Base-by-base conservation (phyloP, 1,140 invertebrate genomes). In the Conus betulinus region DNA sequence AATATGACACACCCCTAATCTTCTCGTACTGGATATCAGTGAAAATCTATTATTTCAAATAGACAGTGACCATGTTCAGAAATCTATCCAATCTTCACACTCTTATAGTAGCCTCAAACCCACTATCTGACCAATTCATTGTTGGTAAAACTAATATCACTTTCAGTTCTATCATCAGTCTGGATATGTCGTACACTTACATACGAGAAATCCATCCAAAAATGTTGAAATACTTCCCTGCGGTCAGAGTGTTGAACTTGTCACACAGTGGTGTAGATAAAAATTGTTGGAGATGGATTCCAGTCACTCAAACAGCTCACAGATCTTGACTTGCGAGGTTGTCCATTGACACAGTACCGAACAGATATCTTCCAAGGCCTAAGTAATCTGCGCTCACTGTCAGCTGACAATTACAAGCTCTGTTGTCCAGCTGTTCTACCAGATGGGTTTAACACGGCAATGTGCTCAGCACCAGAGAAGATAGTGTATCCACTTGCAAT, bases 401-500 rank as follows among this genome's bases (percentile, higher is more conserved):
- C 23, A 10, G n/a, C 74, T n/a, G 74, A 78, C 5, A n/a, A 78
- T 39, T 78, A 25, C 27, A 78, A n/a, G 11, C 60, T 91, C 25
- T 91, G 91, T 57, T 91, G 91, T 78, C 52, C 82, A 20, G 89
- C 88, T 83, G 88, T 88, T n/a, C 15, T 53, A 13, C 27, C 79
- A 11, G 87, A 88, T n/a, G 25, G 63, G 0, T 27, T 89, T 5
- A 78, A 78, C 27, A n/a, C 27, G 39, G 25, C 76, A 11, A 79
- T 13, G 27, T 92, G 91, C 79, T 8, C 57, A 39, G 82, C 90
- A 25, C 82, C 67, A n/a, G 27, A n/a, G 27, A 51, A 74, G 90
- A 90, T 23, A 78, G 74, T 11, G 87, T 92, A 55, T 90, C 91
- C 0, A 89, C 90, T 1, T 92, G 91, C 82, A 84, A 74, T 6